These are phyloP conservation scores for Anthoptus insignis DNA, from an alignment of 2,888 invertebrate species.

Conservation along the genomic window DNA sequence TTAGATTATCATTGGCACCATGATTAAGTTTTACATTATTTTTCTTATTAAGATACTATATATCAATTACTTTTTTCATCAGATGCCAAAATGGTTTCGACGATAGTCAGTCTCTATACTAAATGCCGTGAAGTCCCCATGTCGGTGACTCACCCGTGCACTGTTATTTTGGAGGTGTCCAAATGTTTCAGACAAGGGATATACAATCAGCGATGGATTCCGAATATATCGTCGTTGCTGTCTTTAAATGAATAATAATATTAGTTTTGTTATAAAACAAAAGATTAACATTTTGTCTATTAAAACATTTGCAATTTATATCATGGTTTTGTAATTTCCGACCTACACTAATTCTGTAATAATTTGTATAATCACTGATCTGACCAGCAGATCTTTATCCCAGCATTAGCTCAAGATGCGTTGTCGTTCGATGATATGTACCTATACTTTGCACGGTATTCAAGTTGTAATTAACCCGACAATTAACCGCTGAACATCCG, in stretches of 20 bases:
- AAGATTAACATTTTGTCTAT: too few species aligned
- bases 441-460: not conserved
- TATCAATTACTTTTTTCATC: not conserved
- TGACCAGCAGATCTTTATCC: too few species aligned
- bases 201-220: constrained; percentile 40
- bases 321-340: not conserved
- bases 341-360: too few species aligned
- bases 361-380: too few species aligned
- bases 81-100: constrained; percentile 54
- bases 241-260: not conserved
- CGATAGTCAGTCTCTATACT: constrained; percentile 42
- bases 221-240: constrained; percentile 30
- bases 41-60: not conserved
- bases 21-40: too few species aligned
- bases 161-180: constrained; percentile 48
- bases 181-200: constrained; percentile 56
- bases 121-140: constrained; percentile 18
- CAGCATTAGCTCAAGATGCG: not conserved
- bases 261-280: not conserved
- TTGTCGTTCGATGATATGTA: not conserved
- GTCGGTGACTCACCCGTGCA: constrained; percentile 41
- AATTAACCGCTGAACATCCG: constrained; percentile 3
- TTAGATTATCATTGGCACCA: too few species aligned
- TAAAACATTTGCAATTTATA: too few species aligned
- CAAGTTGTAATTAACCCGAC: not conserved